phyloP scores from a whole-genome alignment of 2,113 vertebrate genomes.

The Centropus unirufus region DNA sequence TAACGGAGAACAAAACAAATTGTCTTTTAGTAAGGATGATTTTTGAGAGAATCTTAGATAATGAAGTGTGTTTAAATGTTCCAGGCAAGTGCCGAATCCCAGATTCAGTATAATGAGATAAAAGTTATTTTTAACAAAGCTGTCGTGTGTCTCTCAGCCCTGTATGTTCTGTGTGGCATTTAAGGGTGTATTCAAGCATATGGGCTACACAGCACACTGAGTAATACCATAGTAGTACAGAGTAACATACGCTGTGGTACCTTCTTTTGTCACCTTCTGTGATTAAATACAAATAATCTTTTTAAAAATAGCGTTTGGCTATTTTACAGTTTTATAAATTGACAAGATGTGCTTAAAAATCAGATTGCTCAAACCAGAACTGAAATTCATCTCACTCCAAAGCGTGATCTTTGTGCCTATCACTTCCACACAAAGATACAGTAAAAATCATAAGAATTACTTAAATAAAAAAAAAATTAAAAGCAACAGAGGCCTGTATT shows the following conservation, averaged over 20 bases:
- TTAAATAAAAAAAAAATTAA: background rate
- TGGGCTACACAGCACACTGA: background rate
- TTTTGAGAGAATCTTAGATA: background rate
- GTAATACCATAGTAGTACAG: background rate
- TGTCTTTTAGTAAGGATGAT: background rate
- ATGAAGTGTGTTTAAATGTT: background rate
- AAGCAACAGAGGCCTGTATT: too few relatives aligned
- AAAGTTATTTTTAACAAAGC: background rate
- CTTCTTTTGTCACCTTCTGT: background rate
- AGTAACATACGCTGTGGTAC: background rate
- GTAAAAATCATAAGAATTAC: background rate
- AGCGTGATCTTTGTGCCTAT: background rate
- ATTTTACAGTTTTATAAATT: background rate
- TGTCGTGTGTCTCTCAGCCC: background rate
- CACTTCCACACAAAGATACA: background rate
- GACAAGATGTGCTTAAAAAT: background rate
- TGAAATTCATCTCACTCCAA: background rate
- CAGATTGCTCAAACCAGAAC: background rate
- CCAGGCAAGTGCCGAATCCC: background rate
- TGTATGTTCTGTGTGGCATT: background rate
- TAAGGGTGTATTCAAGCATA: background rate
- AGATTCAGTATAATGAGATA: background rate
- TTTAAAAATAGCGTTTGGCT: background rate
- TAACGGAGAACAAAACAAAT: background rate
- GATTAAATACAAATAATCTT: background rate